Conservation (phyloP, 2,113 vertebrate species). For the Burhinus bistriatus region DNA sequence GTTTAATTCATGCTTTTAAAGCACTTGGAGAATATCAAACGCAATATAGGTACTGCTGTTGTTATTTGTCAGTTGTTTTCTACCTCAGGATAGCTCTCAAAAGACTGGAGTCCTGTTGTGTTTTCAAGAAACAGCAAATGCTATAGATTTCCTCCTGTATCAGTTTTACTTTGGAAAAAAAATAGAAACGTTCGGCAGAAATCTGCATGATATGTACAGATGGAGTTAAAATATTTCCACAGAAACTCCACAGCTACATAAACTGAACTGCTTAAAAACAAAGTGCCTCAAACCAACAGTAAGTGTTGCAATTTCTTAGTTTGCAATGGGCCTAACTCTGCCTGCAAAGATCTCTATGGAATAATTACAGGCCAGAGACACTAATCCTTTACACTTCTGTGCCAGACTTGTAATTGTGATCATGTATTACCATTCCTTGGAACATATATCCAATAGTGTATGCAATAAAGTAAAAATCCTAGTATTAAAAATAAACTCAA, state of each 20-base stretch:
- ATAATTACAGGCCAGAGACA: slow-evolving; percentile 14
- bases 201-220: not conserved
- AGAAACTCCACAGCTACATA: not conserved
- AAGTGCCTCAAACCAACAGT: not conserved
- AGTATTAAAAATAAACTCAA: not conserved
- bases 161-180: not conserved
- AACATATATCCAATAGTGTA: not conserved
- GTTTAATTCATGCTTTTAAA: not conserved
- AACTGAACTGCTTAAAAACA: not conserved
- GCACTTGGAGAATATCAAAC: not conserved
- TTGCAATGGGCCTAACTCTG: not conserved
- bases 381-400: not conserved
- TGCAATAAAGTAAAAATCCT: not conserved
- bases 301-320: not conserved
- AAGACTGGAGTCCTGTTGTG: not conserved
- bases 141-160: not conserved
- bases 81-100: not conserved
- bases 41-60: not conserved
- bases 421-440: not conserved
- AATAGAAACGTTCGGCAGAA: not conserved
- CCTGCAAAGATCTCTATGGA: not conserved
- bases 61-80: not conserved
- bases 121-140: not conserved
- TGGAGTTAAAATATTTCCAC: not conserved
- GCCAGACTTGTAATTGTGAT: slow-evolving; percentile 11